Base-by-base conservation (phyloP, 2,797 vertebrate genomes). In the Enteromius thamalakanensis region DNA sequence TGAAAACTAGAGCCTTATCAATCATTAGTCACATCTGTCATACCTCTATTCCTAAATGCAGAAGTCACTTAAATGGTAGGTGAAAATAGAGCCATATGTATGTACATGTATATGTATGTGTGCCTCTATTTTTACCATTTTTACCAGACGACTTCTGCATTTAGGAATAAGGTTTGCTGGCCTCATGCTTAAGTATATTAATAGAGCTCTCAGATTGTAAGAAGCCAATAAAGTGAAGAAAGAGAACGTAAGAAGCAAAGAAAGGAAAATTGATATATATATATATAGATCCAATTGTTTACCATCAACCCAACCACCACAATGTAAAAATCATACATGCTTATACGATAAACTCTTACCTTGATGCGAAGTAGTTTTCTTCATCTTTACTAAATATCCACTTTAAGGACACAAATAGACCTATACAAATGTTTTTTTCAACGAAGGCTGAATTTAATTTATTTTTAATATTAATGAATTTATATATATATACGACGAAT, bases 321-420 rank as follows among this genome's bases (percentile, higher is more conserved):
- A 1, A 60, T 29, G 40, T n/a, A 67, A 75, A 75, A 37, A 29
- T 32, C 47, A 53, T 21, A 19, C 49, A 51, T 49, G 19, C 49
- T 51, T 51, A 19, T 51, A 53, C 19, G 7, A 2, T 8, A 49
- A 62, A 49, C 2, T 40, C 77, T 79, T 79, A 79, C 77, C 77
- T 79, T 79, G 77, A 53, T 79, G 77, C 7, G 47, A 79, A 53
- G 47, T 79, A 17, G 77, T 53, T 65, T 79, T 79, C 77, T 79
- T 79, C 77, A 79, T 79, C 47, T 68, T 68, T 21, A 34, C 8
- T 8, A 49, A 64, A 29, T 47, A 53, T 51, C 12, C 19, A 67
- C 17, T 65, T 68, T 15, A 8, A 51, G 6, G 2, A 19, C 49
- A 37, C 29, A 21, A 29, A 60, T 37, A 42, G 42, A 2, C 42